Base-by-base conservation (phyloP, 2,797 vertebrate species). In the Erpetoichthys calabaricus region DNA sequence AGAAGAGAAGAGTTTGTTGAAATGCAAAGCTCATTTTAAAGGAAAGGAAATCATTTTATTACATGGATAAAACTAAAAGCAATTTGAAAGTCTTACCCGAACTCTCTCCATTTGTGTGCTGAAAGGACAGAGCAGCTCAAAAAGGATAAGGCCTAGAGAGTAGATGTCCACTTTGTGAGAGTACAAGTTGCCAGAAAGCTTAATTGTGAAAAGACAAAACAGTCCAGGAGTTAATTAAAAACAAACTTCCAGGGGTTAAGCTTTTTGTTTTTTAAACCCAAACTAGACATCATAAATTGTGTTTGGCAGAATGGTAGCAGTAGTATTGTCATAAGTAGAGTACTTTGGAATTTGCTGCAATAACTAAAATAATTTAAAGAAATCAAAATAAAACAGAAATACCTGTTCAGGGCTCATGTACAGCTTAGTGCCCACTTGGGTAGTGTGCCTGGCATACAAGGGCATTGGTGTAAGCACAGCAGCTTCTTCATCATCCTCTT, bases 391-490 rank as follows among this genome's bases (percentile, higher is more conserved):
- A 44, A 44, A 45, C 45, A 50, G 8, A 62, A 84, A 71, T 65
- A 94, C 95, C 92, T 99, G 96, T 73, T 99, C 96, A 0, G 96
- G 96, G 72, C 96, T 99, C 96, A 98, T 99, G 76, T 98, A 99
- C 7, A 99, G 91, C 67, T 97, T 99, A 64, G 96, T 98, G 67
- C 96, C 96, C 8, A 99, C 96, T 81, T 98, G 95, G 59, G 95
- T 95, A 0, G 96, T 98, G 79, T 98, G 96, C 1, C 90, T 85
- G 61, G 92, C 91, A 5, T 96, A 93, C 6, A 85, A 81, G 3
- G 95, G 92, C 75, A 94, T 91, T 2, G 95, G 92, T 1, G 92
- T 95, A 63, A 96, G 82, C 49, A 81, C 81, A 0, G 75, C 77
- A 1, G 84, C 78, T 43, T 91, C 90, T 1, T 97, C 92, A 4